phyloP scores from a whole-genome alignment of 2,797 vertebrate genomes.

The Myotis myotis region DNA sequence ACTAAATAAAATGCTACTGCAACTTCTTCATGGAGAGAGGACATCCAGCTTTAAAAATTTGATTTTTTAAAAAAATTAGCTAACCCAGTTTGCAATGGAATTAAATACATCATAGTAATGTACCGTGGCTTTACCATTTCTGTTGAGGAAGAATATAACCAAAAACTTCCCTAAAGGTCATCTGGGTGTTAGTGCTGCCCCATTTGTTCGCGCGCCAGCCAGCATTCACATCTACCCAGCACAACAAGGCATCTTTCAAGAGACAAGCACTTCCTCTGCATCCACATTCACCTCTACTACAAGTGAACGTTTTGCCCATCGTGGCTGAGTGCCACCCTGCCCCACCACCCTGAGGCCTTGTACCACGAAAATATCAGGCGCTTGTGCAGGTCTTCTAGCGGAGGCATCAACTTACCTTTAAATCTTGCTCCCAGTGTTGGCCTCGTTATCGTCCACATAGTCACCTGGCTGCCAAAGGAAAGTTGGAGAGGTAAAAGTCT shows the following conservation, averaged over 20 bases:
- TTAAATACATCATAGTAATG: neutral
- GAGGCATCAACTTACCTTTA: neutral
- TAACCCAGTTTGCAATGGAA: neutral
- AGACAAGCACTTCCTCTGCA: neutral
- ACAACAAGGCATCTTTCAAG: neutral
- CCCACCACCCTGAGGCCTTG: neutral
- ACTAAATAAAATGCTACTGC: neutral
- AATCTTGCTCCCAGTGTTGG: neutral
- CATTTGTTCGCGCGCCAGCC: neutral
- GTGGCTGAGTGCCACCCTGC: neutral
- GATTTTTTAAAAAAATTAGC: neutral
- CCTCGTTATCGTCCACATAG: neutral
- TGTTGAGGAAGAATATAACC: neutral
- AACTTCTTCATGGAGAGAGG: neutral
- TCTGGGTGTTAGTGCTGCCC: neutral
- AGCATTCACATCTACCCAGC: neutral
- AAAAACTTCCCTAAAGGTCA: neutral
- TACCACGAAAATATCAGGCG: accelerated
- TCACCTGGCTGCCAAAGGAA: neutral
- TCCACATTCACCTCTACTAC: neutral
- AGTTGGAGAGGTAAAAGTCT: neutral
- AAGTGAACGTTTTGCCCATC: neutral
- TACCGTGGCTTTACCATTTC: neutral
- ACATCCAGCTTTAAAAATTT: neutral
- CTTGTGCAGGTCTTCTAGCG: neutral